Evolutionary conservation across 2,888 invertebrate species (phyloP), one percentile per base, ranked within the genome.

Genomic region (Protodeltote pygarga): DNA sequence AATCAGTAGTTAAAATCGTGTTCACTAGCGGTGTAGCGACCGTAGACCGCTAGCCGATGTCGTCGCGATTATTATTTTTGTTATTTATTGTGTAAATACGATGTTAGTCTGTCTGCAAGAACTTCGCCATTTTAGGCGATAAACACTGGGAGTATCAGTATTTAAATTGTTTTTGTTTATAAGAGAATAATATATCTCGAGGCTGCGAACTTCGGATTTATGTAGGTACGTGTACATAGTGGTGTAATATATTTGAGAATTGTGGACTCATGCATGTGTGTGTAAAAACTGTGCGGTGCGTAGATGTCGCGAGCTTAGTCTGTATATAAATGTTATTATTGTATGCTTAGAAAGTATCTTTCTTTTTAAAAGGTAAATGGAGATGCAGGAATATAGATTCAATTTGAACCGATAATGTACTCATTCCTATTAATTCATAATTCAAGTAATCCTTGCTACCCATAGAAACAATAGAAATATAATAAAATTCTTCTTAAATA

Each of bases 281-380:
- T 72, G 69, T 66, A 67, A 64, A 50, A 46, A 66, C 49, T 65
- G 77, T 80, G 75, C 63, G 65, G 77, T 82, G 79, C 77, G 77
- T 79, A 80, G 78, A 57, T 74, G 75, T 76, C 68, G 73, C 75
- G 83, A 88, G 85, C 85, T 87, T 87, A 85, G 84, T 81, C 67
- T 87, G 87, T 89, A 87, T 63, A 88, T 86, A 87, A 76, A 83
- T 81, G 80, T 87, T 83, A 81, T 72, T 67, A 69, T 54, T 75
- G 77, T 86, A 85, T 83, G 84, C 81, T 76, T 86, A 84, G 79
- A 74, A 68, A 78, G 74, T 75, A 71, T 67, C 68, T 80, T 81
- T 76, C 61, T 75, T 76, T 81, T 75, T 58, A 69, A 67, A 57
- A 67, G 71, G 67, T 64, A 63, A 66, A 39, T 59, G 66, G 68